Evolutionary conservation across 2,113 vertebrate species (phyloP).

Genomic region (Nothoprocta pentlandii): DNA sequence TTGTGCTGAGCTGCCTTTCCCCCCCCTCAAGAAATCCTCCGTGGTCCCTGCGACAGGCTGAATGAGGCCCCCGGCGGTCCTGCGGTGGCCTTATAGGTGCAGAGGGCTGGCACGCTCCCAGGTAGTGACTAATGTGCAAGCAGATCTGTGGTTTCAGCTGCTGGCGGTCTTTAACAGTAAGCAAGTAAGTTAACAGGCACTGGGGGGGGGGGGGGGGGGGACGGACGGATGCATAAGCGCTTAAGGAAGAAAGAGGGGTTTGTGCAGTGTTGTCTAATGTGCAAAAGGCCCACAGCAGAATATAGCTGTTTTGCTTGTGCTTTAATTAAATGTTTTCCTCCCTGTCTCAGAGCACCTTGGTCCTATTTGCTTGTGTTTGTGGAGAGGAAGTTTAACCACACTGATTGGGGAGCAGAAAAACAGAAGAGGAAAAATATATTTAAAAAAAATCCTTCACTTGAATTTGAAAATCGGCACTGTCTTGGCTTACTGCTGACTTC

Average conservation of each 20-base stretch:
- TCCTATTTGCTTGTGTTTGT: not conserved
- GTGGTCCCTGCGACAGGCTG: not conserved
- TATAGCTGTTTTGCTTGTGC: constrained; percentile 44
- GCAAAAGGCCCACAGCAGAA: not conserved
- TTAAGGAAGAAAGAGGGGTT: constrained; percentile 8
- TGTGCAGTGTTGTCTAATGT: constrained; percentile 1
- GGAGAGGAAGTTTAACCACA: not conserved
- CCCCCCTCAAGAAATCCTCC: not conserved
- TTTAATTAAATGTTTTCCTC: constrained; percentile 49
- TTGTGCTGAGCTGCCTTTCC: not conserved
- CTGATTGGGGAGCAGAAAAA: not conserved
- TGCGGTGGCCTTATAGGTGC: not conserved
- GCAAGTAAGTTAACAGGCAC: not conserved
- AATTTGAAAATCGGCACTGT: not conserved
- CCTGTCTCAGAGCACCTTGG: not conserved
- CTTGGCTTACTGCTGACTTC: not conserved
- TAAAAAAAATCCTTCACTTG: not conserved
- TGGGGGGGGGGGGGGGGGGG: not conserved
- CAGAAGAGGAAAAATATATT: not conserved
- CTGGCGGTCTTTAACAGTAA: not conserved
- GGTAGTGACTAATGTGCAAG: not conserved
- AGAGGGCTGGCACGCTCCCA: not conserved
- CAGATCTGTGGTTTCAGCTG: not conserved
- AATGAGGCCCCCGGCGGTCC: rapidly evolving
- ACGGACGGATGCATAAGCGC: not conserved